phyloP scores from a whole-genome alignment of 2,888 invertebrate species.

The Azorinus chamasolen region DNA sequence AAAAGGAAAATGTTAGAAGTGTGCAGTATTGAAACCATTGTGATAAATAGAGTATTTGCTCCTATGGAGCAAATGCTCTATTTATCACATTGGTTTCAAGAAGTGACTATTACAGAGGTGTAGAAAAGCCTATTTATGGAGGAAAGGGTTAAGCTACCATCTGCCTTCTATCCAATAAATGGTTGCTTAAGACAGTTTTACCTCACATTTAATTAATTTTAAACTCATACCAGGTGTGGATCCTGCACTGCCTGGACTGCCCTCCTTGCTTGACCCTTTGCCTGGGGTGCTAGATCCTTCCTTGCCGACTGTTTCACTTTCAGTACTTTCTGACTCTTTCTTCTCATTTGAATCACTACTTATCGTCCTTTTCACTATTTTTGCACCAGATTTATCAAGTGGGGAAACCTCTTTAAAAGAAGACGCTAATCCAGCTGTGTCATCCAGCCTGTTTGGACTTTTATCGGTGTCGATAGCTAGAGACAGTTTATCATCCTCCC shows the following conservation, averaged over 20 bases:
- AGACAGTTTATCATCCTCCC: constrained; percentile 82
- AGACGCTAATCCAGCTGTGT: constrained; percentile 51
- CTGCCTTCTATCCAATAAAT: too few relatives aligned
- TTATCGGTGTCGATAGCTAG: constrained; percentile 73
- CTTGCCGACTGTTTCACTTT: background rate
- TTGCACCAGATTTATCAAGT: constrained; percentile 14
- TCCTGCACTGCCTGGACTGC: constrained; percentile 27
- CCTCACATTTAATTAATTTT: too few relatives aligned
- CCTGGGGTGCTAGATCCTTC: background rate
- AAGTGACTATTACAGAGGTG: too few relatives aligned
- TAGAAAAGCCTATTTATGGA: too few relatives aligned
- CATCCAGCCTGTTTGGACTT: constrained; percentile 49
- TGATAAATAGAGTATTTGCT: too few relatives aligned
- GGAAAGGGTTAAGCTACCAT: too few relatives aligned
- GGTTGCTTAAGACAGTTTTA: too few relatives aligned
- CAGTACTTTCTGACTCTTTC: background rate
- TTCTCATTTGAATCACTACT: constrained; percentile 16
- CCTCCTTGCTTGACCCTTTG: constrained; percentile 21
- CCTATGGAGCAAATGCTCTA: too few relatives aligned
- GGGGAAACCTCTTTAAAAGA: constrained; percentile 60
- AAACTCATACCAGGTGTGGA: constrained; percentile 30
- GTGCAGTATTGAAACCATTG: too few relatives aligned
- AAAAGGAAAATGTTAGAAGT: too few relatives aligned
- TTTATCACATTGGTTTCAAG: too few relatives aligned
- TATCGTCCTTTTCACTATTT: constrained; percentile 1